Conservation (phyloP, 2,888 invertebrate genomes). For the Archips crataeganus region DNA sequence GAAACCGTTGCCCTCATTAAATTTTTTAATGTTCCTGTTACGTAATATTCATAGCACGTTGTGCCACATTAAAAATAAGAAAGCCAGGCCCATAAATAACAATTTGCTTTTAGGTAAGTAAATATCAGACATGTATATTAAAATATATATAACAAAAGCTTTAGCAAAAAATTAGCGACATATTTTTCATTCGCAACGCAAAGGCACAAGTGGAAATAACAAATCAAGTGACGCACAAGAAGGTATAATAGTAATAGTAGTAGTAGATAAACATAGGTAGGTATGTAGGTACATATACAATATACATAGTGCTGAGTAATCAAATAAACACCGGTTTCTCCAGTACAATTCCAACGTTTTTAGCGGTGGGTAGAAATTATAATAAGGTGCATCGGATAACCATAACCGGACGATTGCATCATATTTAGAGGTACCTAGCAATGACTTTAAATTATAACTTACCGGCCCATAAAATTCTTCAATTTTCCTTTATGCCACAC, state of each 20-base stretch:
- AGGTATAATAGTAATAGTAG: not conserved
- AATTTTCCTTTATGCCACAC: constrained; percentile 80
- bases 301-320: not conserved
- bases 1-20: too few relatives aligned
- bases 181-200: not conserved
- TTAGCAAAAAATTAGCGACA: not conserved
- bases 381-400: not conserved
- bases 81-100: too few relatives aligned
- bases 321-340: not conserved
- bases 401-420: not conserved
- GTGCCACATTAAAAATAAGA: too few relatives aligned
- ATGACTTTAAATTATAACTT: constrained; percentile 45
- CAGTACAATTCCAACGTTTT: not conserved
- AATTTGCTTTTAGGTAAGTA: too few relatives aligned
- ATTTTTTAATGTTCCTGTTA: too few relatives aligned
- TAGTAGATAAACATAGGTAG: too few relatives aligned
- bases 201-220: not conserved
- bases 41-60: too few relatives aligned
- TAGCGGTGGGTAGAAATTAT: not conserved
- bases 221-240: not conserved
- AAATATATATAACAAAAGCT: not conserved
- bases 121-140: not conserved
- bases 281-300: too few relatives aligned
- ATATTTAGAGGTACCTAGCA: not conserved
- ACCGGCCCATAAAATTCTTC: constrained; percentile 81